Conservation (phyloP, 2,888 invertebrate species). For the Actias luna region DNA sequence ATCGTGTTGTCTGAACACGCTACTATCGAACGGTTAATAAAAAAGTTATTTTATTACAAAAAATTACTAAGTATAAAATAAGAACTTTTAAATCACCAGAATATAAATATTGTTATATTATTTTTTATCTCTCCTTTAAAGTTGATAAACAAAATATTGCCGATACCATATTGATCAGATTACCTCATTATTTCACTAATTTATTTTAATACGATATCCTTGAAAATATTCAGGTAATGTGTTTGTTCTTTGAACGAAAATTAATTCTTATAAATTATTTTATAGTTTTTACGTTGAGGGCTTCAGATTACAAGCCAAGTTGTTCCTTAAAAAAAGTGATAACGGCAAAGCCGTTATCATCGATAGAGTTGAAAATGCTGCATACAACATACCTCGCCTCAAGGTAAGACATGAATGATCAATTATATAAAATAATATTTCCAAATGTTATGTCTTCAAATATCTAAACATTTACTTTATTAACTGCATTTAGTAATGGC, state of each 20-base stretch:
- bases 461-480: neutral
- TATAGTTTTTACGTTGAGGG: slow-evolving; percentile 56
- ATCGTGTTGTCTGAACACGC: too few species aligned
- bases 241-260: neutral
- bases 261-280: slow-evolving; percentile 10
- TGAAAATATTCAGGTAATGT: neutral
- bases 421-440: neutral
- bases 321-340: slow-evolving; percentile 58
- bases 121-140: too few species aligned
- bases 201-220: too few species aligned
- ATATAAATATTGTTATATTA: too few species aligned
- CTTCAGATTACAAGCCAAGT: slow-evolving; percentile 48
- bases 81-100: too few species aligned
- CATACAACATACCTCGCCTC: slow-evolving; percentile 51
- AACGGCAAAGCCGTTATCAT: slow-evolving; percentile 54
- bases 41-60: neutral
- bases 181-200: too few species aligned
- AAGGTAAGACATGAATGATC: slow-evolving; percentile 45
- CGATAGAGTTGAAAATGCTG: slow-evolving; percentile 50
- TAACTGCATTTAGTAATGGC: too few species aligned
- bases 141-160: too few species aligned
- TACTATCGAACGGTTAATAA: neutral
- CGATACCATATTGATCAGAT: too few species aligned
- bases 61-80: too few species aligned
- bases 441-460: neutral